Conservation (phyloP, 2,888 invertebrate genomes). For the Thysanoteuthis rhombus region DNA sequence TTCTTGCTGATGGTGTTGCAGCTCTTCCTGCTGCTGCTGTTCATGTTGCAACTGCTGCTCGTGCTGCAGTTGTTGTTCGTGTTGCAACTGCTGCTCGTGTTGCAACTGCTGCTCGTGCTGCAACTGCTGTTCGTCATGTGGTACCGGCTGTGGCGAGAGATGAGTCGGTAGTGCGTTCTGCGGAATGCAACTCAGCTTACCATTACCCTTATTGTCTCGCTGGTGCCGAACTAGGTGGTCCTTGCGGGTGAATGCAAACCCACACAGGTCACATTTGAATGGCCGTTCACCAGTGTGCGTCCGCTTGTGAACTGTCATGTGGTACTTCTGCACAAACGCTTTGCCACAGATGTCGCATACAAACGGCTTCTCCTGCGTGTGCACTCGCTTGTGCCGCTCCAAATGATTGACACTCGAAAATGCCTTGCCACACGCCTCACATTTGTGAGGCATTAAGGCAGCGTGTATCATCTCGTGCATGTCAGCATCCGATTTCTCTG, state of each 20-base stretch:
- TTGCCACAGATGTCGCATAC: not conserved
- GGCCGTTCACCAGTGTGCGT: slow-evolving; percentile 21
- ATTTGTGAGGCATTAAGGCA: not conserved
- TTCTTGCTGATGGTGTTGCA: not conserved
- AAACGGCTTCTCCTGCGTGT: slow-evolving; percentile 15
- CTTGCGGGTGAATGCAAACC: slow-evolving; percentile 26
- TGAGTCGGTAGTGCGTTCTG: not conserved
- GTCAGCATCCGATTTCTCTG: not conserved
- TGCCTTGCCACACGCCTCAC: not conserved
- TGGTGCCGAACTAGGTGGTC: slow-evolving; percentile 28
- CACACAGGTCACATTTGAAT: slow-evolving; percentile 13
- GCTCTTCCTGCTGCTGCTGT: not conserved
- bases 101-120: not conserved
- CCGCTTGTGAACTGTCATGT: slow-evolving; percentile 25
- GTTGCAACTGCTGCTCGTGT: not conserved
- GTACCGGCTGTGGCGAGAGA: not conserved
- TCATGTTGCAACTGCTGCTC: not conserved
- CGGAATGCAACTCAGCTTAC: slow-evolving; percentile 15
- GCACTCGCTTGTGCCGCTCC: not conserved
- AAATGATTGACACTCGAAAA: not conserved
- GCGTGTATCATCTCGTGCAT: not conserved
- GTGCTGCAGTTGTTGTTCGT: not conserved
- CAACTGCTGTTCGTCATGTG: not conserved
- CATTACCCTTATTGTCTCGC: not conserved
- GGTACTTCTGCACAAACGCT: slow-evolving; percentile 20